A percentile compares a stretch with the other conserved stretches of the same genome.
phyloP scores from a whole-genome alignment of 53 echinoderm and acorn worm genomes.

The Apostichopus leukothele region DNA sequence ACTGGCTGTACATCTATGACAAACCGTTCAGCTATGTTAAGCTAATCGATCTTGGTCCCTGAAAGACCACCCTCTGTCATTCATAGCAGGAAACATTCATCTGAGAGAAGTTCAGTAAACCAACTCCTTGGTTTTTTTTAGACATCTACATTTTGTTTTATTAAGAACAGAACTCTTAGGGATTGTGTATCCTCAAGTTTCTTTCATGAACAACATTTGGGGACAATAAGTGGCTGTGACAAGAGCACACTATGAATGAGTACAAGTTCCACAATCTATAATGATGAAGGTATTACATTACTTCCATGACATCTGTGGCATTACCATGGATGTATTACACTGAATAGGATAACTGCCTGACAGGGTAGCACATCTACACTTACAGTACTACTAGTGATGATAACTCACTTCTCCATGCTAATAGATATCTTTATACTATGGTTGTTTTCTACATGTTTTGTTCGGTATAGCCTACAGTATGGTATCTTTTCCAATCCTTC shows the following conservation, averaged over 20 bases:
- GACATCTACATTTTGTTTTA: too few species aligned
- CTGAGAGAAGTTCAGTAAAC: not conserved
- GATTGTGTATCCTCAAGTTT: not conserved
- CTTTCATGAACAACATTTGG: not conserved
- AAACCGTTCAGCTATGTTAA: not conserved
- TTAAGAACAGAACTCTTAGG: not conserved
- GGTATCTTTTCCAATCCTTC: too few species aligned
- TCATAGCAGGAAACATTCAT: not conserved
- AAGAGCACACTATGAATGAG: not conserved
- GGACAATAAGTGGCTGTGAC: not conserved
- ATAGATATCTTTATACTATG: too few species aligned
- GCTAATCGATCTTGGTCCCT: not conserved
- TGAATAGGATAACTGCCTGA: too few species aligned
- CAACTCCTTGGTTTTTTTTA: too few species aligned
- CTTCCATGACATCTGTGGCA: not conserved
- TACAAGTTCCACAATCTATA: not conserved
- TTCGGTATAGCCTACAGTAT: too few species aligned
- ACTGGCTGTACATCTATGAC: not conserved
- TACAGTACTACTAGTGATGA: too few species aligned
- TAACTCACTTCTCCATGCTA: too few species aligned
- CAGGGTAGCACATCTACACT: too few species aligned
- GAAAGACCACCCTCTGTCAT: not conserved
- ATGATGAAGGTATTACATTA: not conserved
- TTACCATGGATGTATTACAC: too few species aligned
- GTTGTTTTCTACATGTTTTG: too few species aligned